Percentiles rank a stretch among this genome's conserved stretches.
phyloP scores from a whole-genome alignment of 2,113 vertebrate species.

The Ia io region DNA sequence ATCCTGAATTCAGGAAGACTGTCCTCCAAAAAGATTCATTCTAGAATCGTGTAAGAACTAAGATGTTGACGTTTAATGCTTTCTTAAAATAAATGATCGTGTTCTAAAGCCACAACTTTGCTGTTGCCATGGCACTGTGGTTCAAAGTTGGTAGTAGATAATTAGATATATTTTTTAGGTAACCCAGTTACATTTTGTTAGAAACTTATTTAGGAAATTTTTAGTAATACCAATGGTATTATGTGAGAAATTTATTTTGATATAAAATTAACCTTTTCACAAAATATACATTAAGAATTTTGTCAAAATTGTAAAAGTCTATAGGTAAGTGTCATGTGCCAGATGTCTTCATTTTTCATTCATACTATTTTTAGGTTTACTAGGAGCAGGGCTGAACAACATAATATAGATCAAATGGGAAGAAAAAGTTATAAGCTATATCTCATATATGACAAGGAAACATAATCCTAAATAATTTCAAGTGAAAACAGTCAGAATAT shows the following conservation, averaged over 20 bases:
- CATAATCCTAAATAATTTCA: background rate
- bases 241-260: background rate
- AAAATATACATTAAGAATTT: background rate
- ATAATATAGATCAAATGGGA: background rate
- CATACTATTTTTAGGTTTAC: background rate
- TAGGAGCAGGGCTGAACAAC: background rate
- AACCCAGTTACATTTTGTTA: conserved; percentile 8
- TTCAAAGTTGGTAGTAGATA: background rate
- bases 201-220: conserved; percentile 23
- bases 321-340: background rate
- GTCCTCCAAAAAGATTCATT: background rate
- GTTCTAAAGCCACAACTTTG: background rate
- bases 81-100: background rate
- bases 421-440: background rate
- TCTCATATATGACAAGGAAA: background rate
- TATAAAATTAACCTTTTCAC: conserved; percentile 5
- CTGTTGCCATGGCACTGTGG: background rate
- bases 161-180: background rate
- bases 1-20: background rate
- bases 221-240: background rate
- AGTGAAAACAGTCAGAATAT: background rate
- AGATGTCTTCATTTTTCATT: background rate
- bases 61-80: background rate
- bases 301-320: background rate
- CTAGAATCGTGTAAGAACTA: background rate